Evolutionary conservation across 2,888 invertebrate genomes (phyloP).

Genomic region (Lasius platythorax): DNA sequence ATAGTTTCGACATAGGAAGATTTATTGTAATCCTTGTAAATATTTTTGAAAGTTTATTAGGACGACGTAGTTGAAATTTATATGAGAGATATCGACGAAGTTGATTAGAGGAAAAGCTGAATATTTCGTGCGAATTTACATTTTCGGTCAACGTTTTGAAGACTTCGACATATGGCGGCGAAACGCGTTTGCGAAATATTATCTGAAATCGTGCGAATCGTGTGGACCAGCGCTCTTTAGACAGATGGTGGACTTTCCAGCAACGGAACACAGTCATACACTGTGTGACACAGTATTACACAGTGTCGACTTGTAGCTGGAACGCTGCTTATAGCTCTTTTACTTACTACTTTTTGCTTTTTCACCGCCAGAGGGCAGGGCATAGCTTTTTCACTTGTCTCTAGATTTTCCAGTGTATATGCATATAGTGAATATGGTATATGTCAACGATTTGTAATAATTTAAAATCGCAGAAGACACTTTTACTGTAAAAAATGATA

Average conservation of each 20-base stretch:
- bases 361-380: too few species aligned
- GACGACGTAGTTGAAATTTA: not conserved
- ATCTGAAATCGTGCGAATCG: constrained; percentile 9
- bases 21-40: not conserved
- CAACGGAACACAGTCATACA: too few species aligned
- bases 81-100: not conserved
- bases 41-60: not conserved
- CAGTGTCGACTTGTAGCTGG: too few species aligned
- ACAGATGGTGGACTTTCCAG: not conserved
- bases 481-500: too few species aligned
- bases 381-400: too few species aligned
- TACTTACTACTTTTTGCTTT: too few species aligned
- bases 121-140: not conserved
- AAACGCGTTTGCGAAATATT: constrained; percentile 10
- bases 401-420: too few species aligned
- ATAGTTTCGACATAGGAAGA: not conserved
- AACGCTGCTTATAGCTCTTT: too few species aligned
- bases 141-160: constrained; percentile 16
- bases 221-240: not conserved
- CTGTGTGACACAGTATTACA: too few species aligned
- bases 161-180: not conserved
- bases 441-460: too few species aligned
- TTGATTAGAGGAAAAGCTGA: not conserved
- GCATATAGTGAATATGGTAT: too few species aligned
- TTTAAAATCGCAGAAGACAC: too few species aligned